Conservation (phyloP, 37 sponge, comb jelly and placozoan species). For the Axinella damicornis region DNA sequence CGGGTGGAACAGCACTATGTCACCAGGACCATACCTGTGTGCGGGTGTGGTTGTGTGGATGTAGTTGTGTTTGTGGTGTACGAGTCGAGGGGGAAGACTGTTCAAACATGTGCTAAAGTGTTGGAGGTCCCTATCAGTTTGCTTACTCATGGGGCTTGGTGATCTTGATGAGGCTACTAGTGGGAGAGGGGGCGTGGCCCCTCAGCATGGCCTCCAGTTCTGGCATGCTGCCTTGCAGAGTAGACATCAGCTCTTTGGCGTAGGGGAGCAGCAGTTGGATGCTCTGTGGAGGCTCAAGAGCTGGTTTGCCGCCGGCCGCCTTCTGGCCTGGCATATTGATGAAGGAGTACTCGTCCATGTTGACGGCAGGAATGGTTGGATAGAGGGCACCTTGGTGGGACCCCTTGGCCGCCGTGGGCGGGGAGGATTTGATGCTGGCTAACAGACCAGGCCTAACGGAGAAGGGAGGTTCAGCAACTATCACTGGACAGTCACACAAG, state of each 20-base stretch:
- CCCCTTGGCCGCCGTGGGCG: background rate
- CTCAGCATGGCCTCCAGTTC: too few relatives aligned
- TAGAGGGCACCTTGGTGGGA: background rate
- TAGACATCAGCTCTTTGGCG: too few relatives aligned
- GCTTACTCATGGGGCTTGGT: slow-evolving; percentile 2
- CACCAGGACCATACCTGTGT: slow-evolving; percentile 42
- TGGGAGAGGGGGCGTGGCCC: too few relatives aligned
- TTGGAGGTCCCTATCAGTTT: background rate
- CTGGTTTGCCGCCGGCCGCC: background rate
- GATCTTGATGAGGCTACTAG: background rate
- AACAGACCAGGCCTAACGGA: too few relatives aligned
- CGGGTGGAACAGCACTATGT: slow-evolving; percentile 49
- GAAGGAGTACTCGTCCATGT: slow-evolving; percentile 28
- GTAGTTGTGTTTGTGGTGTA: too few relatives aligned
- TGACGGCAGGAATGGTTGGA: slow-evolving; percentile 6
- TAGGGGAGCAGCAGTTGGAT: slow-evolving; percentile 3
- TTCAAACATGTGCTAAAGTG: too few relatives aligned
- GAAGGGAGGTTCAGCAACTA: too few relatives aligned
- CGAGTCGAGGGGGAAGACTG: too few relatives aligned
- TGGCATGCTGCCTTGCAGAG: too few relatives aligned
- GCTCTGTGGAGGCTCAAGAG: background rate
- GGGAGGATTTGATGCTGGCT: too few relatives aligned
- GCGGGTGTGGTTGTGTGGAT: background rate
- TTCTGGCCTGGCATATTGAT: slow-evolving; percentile 18
- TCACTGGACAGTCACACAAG: too few relatives aligned